These are phyloP conservation scores for Linnaemya tessellans DNA, from an alignment of 2,888 invertebrate species.

Conservation along the genomic window DNA sequence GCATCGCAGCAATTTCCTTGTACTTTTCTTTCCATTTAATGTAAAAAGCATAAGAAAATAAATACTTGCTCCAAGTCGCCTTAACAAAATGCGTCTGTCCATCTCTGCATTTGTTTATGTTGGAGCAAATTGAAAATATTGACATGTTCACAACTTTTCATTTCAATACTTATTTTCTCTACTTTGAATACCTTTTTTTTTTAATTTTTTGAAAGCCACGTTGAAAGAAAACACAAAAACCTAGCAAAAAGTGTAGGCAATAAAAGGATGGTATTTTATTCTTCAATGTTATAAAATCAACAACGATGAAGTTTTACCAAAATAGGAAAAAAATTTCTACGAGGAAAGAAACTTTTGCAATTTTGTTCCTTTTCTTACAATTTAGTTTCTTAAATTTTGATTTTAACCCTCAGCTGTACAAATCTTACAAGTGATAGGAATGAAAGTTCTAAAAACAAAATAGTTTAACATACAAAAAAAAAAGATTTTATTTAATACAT, in stretches of 20 bases:
- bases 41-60: not conserved
- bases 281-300: not conserved
- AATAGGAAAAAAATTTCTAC: not conserved
- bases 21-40: too few relatives aligned
- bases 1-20: too few relatives aligned
- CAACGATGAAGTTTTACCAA: not conserved
- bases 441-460: not conserved
- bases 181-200: slow-evolving; percentile 8
- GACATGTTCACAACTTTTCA: slow-evolving; percentile 59
- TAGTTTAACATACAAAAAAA: too few relatives aligned
- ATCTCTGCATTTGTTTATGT: slow-evolving; percentile 12
- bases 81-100: slow-evolving; percentile 28
- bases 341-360: slow-evolving; percentile 3
- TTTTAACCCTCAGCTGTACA: not conserved
- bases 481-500: too few relatives aligned
- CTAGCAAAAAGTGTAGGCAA: slow-evolving; percentile 14
- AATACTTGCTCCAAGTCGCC: slow-evolving; percentile 16
- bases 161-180: slow-evolving; percentile 42
- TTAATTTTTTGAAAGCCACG: slow-evolving; percentile 17
- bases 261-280: slow-evolving; percentile 21
- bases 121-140: slow-evolving; percentile 62
- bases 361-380: not conserved
- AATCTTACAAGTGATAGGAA: not conserved
- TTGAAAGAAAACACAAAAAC: not conserved
- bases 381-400: not conserved